These are phyloP conservation scores for Corella eumyota DNA, from an alignment of 23 tunicate species.

Conservation along the genomic window DNA sequence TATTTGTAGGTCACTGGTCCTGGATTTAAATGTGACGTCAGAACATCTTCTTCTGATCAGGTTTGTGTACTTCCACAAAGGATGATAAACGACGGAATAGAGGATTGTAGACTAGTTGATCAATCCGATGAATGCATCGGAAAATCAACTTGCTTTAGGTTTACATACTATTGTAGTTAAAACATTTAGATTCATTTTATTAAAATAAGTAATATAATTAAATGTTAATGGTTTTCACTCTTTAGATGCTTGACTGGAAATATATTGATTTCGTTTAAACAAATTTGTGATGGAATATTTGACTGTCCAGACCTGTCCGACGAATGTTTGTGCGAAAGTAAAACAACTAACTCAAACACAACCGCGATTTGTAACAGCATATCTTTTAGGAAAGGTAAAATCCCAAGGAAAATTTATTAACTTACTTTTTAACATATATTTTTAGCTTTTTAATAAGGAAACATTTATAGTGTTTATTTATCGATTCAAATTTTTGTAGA, in stretches of 20 bases:
- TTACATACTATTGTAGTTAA: not conserved
- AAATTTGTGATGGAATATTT: constrained; percentile 67
- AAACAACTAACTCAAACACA: not conserved
- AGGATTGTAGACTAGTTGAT: constrained; percentile 25
- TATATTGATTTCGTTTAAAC: constrained; percentile 22
- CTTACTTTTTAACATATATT: not conserved
- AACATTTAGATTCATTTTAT: not conserved
- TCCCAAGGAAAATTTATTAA: not conserved
- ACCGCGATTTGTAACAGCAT: constrained; percentile 5
- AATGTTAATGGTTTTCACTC: not conserved
- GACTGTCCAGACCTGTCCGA: constrained; percentile 81
- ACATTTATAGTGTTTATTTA: too few species aligned
- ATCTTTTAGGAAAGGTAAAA: constrained; percentile 2
- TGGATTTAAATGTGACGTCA: constrained; percentile 58
- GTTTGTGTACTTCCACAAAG: constrained; percentile 43
- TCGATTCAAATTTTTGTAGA: too few species aligned
- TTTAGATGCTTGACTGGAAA: constrained; percentile 37
- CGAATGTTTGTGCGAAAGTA: constrained; percentile 56
- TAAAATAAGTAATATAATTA: not conserved
- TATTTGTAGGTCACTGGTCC: constrained; percentile 13
- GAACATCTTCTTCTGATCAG: not conserved
- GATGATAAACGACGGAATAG: constrained; percentile 23
- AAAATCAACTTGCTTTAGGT: not conserved
- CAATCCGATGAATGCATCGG: constrained; percentile 19
- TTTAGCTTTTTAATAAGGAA: too few species aligned